Base-by-base conservation (phyloP, 2,797 vertebrate genomes). In the Myripristis jacobus region DNA sequence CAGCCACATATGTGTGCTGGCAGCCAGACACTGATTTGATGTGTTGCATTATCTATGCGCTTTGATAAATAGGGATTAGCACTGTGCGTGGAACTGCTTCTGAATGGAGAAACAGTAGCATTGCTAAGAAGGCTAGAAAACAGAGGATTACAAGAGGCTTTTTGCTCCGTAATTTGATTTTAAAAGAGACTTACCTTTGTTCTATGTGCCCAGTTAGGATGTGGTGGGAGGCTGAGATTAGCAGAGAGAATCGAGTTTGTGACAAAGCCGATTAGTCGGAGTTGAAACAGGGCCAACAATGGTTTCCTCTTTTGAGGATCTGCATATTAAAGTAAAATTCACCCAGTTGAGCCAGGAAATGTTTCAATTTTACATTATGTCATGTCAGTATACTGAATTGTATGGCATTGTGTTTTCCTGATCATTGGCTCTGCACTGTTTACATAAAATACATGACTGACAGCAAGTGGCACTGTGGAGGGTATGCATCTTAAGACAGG, bases 111-210 rank as follows among this genome's bases (percentile, higher is more conserved):
- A 82, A 85, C 77, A 78, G 74, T 74, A 72, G 83, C 80, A 79
- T 29, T 48, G 66, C 76, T 85, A 82, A 89, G 73, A 89, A 79
- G 80, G 76, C 82, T 63, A 48, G 70, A 81, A 88, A 87, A 87
- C 83, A 79, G 75, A 81, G 89, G 91, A 94, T 93, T 94, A 92
- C 92, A 93, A 80, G 84, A 65, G 78, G 87, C 84, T 93, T 92
- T 92, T 82, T 81, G 83, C 80, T 66, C 58, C 84, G 65, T 87
- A 87, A 92, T 92, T 89, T 89, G 90, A 91, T 92, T 93, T 93
- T 85, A 85, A 90, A 92, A 85, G 89, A 91, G 77, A 90, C 83
- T 85, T 91, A 93, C 92, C 91, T 92, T 92, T 93, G 90, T 92
- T 90, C 72, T 88, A 21, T 67, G 84, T 81, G 88, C 75, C 80